phyloP scores from a whole-genome alignment of 2,888 invertebrate species.

The Deilephila elpenor region DNA sequence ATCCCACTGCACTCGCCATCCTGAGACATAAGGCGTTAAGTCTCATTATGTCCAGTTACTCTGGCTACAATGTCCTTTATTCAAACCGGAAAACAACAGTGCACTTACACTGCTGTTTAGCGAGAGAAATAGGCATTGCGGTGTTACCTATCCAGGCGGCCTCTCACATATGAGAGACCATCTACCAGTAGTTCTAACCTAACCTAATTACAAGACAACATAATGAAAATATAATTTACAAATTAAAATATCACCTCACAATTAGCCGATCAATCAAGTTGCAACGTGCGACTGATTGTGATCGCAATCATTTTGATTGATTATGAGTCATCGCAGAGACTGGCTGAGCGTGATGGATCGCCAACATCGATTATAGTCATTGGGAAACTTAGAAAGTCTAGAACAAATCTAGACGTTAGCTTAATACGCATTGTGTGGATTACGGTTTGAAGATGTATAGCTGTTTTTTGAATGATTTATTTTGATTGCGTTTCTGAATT shows the following conservation, averaged over 20 bases:
- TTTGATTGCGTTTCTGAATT: background rate
- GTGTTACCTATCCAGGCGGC: too few relatives aligned
- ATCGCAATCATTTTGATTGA: slow-evolving; percentile 24
- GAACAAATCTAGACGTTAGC: slow-evolving; percentile 7
- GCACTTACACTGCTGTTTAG: too few relatives aligned
- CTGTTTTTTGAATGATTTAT: too few relatives aligned
- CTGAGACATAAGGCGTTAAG: too few relatives aligned
- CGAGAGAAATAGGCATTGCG: too few relatives aligned
- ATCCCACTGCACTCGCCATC: too few relatives aligned
- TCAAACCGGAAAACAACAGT: too few relatives aligned
- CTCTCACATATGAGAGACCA: too few relatives aligned
- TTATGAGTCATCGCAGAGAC: slow-evolving; percentile 17
- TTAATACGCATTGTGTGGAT: background rate
- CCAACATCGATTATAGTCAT: slow-evolving; percentile 5
- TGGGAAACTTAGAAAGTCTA: slow-evolving; percentile 26
- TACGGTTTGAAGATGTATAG: background rate
- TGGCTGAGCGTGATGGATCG: slow-evolving; percentile 23
- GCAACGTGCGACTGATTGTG: slow-evolving; percentile 25
- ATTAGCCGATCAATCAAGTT: slow-evolving; percentile 19
- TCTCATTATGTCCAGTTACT: too few relatives aligned
- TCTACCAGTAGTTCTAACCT: too few relatives aligned
- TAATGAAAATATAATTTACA: background rate
- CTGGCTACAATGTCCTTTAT: too few relatives aligned
- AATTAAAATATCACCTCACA: slow-evolving; percentile 14
- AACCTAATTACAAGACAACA: background rate